Conservation (phyloP, 2,888 invertebrate genomes). For the Protonemura montana region DNA sequence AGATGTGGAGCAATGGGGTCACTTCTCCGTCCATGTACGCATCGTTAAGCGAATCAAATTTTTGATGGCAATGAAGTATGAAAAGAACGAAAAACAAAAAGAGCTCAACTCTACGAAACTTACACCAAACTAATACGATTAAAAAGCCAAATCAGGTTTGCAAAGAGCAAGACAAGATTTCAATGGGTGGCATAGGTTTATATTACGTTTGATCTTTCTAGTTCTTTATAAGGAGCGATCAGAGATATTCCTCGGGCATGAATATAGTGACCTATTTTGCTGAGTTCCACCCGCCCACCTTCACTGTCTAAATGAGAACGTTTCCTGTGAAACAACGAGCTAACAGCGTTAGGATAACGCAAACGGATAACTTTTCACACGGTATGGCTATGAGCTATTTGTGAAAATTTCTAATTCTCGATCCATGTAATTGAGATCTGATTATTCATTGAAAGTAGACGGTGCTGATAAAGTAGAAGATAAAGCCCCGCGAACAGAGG, state of each 20-base stretch:
- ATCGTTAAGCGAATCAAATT: background rate
- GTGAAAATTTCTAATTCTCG: slow-evolving; percentile 4
- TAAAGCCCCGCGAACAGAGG: background rate
- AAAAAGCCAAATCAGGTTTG: background rate
- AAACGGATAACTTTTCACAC: slow-evolving; percentile 4
- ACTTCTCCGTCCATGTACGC: background rate
- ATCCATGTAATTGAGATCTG: slow-evolving; percentile 30
- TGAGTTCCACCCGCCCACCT: background rate
- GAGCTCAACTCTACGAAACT: too few species aligned
- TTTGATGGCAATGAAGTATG: background rate
- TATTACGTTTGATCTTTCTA: background rate
- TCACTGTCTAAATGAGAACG: background rate
- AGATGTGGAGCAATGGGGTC: background rate
- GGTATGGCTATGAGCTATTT: background rate
- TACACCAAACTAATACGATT: background rate
- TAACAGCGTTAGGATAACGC: background rate
- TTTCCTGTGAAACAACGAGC: background rate
- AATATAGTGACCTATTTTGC: background rate
- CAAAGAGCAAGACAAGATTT: background rate
- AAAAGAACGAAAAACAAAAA: background rate
- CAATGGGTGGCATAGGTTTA: background rate
- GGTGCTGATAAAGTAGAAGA: background rate
- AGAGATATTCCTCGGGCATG: background rate
- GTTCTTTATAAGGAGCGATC: background rate
- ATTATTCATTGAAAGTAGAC: slow-evolving; percentile 18